Conservation (phyloP, 2,888 invertebrate genomes). For the Papilio demoleus region DNA sequence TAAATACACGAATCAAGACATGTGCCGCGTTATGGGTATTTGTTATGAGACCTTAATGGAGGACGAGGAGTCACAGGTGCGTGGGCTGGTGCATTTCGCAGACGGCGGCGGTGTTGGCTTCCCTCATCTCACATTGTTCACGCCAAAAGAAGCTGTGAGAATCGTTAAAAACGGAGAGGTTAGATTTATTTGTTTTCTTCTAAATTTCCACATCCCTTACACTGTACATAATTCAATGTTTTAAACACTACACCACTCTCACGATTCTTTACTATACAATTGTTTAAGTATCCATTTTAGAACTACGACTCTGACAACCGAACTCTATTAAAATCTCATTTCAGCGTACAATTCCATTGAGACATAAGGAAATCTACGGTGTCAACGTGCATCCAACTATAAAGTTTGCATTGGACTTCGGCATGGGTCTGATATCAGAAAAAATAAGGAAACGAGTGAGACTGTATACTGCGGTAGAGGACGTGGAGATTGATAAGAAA, state of each 20-base stretch:
- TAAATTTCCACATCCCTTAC: no score
- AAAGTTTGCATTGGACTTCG: constrained; percentile 90
- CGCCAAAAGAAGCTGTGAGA: constrained; percentile 90
- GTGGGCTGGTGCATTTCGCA: constrained; percentile 90
- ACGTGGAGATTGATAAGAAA: constrained; percentile 84
- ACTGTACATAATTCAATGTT: no score
- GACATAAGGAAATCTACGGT: constrained; percentile 91
- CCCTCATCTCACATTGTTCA: constrained; percentile 89
- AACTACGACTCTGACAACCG: neutral
- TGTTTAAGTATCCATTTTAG: neutral
- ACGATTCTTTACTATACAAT: no score
- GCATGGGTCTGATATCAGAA: constrained; percentile 89
- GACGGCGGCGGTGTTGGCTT: constrained; percentile 90
- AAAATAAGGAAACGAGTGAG: constrained; percentile 89
- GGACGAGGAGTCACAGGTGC: constrained; percentile 91
- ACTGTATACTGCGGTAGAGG: constrained; percentile 85
- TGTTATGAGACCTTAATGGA: constrained; percentile 92
- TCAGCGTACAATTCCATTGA: constrained; percentile 89
- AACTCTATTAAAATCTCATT: constrained; percentile 44
- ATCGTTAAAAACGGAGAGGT: constrained; percentile 93
- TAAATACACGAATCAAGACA: constrained; percentile 89
- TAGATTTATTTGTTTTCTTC: constrained; percentile 46
- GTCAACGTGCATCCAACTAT: constrained; percentile 89
- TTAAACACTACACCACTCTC: no score
- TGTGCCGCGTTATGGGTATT: constrained; percentile 90